A percentile compares a stretch with the other conserved stretches of the same genome.
These are phyloP conservation scores for Oxygymnocypris stewartii DNA, from an alignment of 2,113 vertebrate genomes.

Conservation along the genomic window DNA sequence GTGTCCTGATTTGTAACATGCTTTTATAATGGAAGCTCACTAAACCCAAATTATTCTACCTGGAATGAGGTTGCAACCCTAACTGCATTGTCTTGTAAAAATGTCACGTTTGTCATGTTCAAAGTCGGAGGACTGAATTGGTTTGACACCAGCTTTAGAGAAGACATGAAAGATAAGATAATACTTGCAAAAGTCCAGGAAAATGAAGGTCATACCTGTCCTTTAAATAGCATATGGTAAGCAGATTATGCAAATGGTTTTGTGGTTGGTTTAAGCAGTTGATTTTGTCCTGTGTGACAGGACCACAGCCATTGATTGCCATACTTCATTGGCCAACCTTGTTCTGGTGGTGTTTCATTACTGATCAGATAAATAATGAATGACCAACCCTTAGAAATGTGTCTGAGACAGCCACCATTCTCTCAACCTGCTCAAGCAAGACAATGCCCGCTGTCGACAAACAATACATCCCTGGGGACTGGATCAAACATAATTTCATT, in stretches of 20 bases:
- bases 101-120: slow-evolving; percentile 12
- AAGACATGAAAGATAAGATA: background rate
- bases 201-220: slow-evolving; percentile 3
- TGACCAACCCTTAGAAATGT: background rate
- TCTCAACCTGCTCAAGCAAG: background rate
- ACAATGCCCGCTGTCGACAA: slow-evolving; percentile 1
- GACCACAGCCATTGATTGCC: slow-evolving; percentile 11
- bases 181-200: background rate
- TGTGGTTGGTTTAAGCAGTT: slow-evolving; percentile 11
- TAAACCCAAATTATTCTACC: slow-evolving; percentile 4
- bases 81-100: background rate
- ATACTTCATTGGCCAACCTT: slow-evolving; percentile 25
- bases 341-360: slow-evolving; percentile 38
- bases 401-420: background rate
- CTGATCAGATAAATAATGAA: slow-evolving; percentile 38
- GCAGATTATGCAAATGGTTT: slow-evolving; percentile 4
- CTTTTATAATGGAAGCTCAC: slow-evolving; percentile 1
- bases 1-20: slow-evolving; percentile 30
- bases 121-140: background rate
- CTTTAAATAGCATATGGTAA: slow-evolving; percentile 22
- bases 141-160: slow-evolving; percentile 1
- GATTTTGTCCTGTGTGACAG: background rate
- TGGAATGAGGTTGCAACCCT: slow-evolving; percentile 31
- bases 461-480: slow-evolving; percentile 2
- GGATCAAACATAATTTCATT: slow-evolving; percentile 35